These are phyloP conservation scores for Eristalis pertinax DNA, from an alignment of 2,888 invertebrate species.

Conservation along the genomic window DNA sequence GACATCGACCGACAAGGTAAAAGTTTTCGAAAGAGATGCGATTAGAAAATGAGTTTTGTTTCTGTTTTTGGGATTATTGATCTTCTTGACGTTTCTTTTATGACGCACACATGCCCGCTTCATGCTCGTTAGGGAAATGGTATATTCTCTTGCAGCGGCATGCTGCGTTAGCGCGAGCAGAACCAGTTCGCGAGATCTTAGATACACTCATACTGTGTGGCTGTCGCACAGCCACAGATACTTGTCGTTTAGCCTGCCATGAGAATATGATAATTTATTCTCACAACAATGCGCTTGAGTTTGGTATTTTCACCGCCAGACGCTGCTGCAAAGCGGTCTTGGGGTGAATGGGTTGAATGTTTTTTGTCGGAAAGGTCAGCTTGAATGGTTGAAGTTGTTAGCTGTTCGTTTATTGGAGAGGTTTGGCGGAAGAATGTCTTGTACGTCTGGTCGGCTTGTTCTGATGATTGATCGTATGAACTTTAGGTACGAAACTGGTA, in stretches of 20 bases:
- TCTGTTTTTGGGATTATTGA: background rate
- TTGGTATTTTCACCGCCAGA: slow-evolving; percentile 49
- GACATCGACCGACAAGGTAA: slow-evolving; percentile 42
- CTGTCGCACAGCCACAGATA: background rate
- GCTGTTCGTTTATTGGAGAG: background rate
- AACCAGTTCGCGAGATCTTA: slow-evolving; percentile 54
- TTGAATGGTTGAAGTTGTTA: slow-evolving; percentile 26
- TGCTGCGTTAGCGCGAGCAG: slow-evolving; percentile 8
- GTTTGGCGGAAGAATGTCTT: slow-evolving; percentile 20
- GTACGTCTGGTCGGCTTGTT: slow-evolving; percentile 19
- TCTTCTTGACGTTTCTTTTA: background rate
- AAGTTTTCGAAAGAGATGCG: slow-evolving; percentile 47
- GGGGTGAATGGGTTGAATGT: slow-evolving; percentile 24
- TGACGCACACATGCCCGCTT: slow-evolving; percentile 14
- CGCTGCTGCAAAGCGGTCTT: background rate
- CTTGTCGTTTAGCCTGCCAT: slow-evolving; percentile 4
- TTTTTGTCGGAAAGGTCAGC: slow-evolving; percentile 51
- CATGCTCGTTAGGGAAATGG: slow-evolving; percentile 20
- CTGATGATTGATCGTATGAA: slow-evolving; percentile 53
- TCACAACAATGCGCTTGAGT: slow-evolving; percentile 25
- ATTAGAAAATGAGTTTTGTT: slow-evolving; percentile 48
- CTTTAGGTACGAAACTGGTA: slow-evolving; percentile 34
- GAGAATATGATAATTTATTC: slow-evolving; percentile 58
- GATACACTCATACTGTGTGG: background rate
- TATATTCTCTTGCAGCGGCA: slow-evolving; percentile 14